A percentile compares a stretch with the other conserved stretches of the same genome.
These are phyloP conservation scores for Poecilia gillii DNA, from an alignment of 2,797 vertebrate genomes.

Conservation along the genomic window DNA sequence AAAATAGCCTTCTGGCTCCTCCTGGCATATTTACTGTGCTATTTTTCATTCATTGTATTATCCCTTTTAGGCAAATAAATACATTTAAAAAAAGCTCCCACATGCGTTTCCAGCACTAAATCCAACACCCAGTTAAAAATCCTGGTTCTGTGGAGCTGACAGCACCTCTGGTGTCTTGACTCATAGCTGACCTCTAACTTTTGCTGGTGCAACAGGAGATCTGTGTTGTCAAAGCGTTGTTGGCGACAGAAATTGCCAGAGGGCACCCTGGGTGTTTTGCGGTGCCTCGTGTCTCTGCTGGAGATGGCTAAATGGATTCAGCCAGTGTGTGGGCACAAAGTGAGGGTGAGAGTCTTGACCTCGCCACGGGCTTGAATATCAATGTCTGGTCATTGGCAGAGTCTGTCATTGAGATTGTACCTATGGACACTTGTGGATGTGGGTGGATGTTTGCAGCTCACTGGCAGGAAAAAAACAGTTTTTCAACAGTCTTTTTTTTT, in stretches of 20 bases:
- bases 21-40: background rate
- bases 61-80: background rate
- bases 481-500: background rate
- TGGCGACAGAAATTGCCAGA: conserved; percentile 28
- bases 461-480: conserved; percentile 43
- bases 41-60: background rate
- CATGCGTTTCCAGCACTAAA: background rate
- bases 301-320: conserved; percentile 8
- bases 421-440: conserved; percentile 19
- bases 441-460: conserved; percentile 19
- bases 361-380: conserved; percentile 65
- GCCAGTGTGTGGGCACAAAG: conserved; percentile 5
- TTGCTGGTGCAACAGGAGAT: conserved; percentile 38
- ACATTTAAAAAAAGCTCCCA: background rate
- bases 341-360: conserved; percentile 45
- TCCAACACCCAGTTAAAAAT: background rate
- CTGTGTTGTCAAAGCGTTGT: conserved; percentile 11
- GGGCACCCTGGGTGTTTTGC: conserved; percentile 24
- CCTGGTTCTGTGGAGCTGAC: conserved; percentile 6
- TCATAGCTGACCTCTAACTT: conserved; percentile 53
- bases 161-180: conserved; percentile 34
- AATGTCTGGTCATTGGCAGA: conserved; percentile 58
- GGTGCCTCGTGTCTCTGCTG: conserved; percentile 9
- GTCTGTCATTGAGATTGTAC: conserved; percentile 54
- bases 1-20: background rate